Base-by-base conservation (phyloP, 2,888 invertebrate genomes). In the Hanleya hanleyi region DNA sequence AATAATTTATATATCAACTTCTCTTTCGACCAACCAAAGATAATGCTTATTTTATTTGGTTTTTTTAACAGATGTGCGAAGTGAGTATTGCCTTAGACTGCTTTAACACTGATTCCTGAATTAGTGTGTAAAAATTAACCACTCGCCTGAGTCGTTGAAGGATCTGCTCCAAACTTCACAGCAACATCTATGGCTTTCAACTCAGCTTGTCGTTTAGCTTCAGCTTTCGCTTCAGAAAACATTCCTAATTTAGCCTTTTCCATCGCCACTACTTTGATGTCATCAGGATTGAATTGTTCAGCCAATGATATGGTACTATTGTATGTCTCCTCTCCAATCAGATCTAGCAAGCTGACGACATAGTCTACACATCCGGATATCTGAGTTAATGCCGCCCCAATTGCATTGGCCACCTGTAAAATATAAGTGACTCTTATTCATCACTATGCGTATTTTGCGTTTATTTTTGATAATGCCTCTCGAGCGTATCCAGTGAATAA, bases 381-480 rank as follows among this genome's bases (percentile, higher is more conserved):
- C 70, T 89, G 87, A 69, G 87, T 85, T 1, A 89, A 77, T 0
- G 88, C 89, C 5, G 89, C 89, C 7, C 89, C 89, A 2, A 89
- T 83, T 5, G 89, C 89, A 78, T 89, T 89, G 5, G 89, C 89
- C 22, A 89, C 88, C 62, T 86, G n/a, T n/a, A n/a, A n/a, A n/a
- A n/a, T n/a, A n/a, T n/a, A n/a, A n/a, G n/a, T n/a, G n/a, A n/a
- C n/a, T n/a, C n/a, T n/a, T n/a, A n/a, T n/a, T n/a, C n/a, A n/a
- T n/a, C n/a, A n/a, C n/a, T n/a, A n/a, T n/a, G n/a, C n/a, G n/a
- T n/a, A n/a, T n/a, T n/a, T n/a, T n/a, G n/a, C n/a, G n/a, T n/a
- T n/a, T n/a, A n/a, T n/a, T n/a, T n/a, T n/a, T n/a, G n/a, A n/a
- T n/a, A n/a, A n/a, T n/a, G n/a, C n/a, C n/a, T n/a, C n/a, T n/a